phyloP scores from a whole-genome alignment of 2,797 vertebrate genomes.

The Dicrostonyx torquatus region DNA sequence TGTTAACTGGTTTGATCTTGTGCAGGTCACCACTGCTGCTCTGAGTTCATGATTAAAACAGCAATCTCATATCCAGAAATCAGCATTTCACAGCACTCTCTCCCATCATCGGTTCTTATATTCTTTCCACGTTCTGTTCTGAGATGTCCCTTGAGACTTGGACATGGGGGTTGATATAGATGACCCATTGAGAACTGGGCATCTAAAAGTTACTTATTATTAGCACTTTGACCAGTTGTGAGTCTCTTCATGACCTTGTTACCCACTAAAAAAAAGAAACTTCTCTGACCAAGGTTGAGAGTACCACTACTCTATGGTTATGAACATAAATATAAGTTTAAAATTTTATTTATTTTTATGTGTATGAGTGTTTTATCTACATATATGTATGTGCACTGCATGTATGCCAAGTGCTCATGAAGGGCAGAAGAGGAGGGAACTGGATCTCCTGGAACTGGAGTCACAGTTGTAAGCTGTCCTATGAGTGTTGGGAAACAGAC shows the following conservation, averaged over 20 bases:
- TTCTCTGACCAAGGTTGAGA: not conserved
- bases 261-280: not conserved
- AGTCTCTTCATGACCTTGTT: not conserved
- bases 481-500: not conserved
- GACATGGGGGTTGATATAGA: not conserved
- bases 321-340: not conserved
- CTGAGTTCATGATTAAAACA: not conserved
- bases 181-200: not conserved
- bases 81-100: not conserved
- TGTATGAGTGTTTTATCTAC: not conserved
- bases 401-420: not conserved
- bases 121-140: not conserved
- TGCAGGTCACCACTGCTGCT: not conserved
- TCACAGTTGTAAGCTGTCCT: not conserved
- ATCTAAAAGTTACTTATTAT: not conserved
- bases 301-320: not conserved
- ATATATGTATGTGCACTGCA: not conserved
- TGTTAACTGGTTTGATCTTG: not conserved
- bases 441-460: not conserved
- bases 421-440: not conserved
- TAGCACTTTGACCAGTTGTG: not conserved
- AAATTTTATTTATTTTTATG: not conserved
- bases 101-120: not conserved
- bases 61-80: not conserved
- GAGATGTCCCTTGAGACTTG: not conserved